These are phyloP conservation scores for Synergus japonicus DNA, from an alignment of 2,888 invertebrate species.

Conservation along the genomic window DNA sequence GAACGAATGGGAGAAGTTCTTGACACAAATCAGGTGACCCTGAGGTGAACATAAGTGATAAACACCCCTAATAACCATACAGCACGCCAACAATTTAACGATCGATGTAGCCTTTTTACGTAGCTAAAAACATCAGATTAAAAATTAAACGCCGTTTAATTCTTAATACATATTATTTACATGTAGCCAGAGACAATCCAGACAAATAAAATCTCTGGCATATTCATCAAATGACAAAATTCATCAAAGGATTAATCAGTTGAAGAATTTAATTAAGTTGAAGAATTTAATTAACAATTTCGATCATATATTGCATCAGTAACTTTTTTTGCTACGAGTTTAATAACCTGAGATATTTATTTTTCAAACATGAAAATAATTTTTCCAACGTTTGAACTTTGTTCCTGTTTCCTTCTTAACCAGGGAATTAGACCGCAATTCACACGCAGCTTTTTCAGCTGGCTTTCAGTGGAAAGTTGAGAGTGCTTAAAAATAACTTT, in stretches of 20 bases:
- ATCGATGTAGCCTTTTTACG: constrained; percentile 59
- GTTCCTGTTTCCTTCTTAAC: neutral
- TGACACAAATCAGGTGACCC: constrained; percentile 72
- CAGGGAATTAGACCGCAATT: constrained; percentile 11
- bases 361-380: neutral
- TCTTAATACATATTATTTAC: neutral
- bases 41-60: constrained; percentile 68
- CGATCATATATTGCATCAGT: too few relatives aligned
- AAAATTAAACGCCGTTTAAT: constrained; percentile 14
- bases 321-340: neutral
- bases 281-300: too few relatives aligned
- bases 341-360: constrained; percentile 6
- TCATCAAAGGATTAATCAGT: too few relatives aligned
- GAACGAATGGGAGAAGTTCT: constrained; percentile 61
- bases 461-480: constrained; percentile 18
- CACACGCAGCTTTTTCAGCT: constrained; percentile 17
- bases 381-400: constrained; percentile 10
- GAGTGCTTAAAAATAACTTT: constrained; percentile 32
- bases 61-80: constrained; percentile 68
- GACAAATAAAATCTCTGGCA: neutral
- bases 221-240: too few relatives aligned
- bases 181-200: neutral
- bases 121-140: constrained; percentile 12
- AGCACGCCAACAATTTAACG: constrained; percentile 66
- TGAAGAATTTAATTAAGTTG: too few relatives aligned